Conservation (phyloP, 2,888 invertebrate genomes). For the Calameuta idolon region DNA sequence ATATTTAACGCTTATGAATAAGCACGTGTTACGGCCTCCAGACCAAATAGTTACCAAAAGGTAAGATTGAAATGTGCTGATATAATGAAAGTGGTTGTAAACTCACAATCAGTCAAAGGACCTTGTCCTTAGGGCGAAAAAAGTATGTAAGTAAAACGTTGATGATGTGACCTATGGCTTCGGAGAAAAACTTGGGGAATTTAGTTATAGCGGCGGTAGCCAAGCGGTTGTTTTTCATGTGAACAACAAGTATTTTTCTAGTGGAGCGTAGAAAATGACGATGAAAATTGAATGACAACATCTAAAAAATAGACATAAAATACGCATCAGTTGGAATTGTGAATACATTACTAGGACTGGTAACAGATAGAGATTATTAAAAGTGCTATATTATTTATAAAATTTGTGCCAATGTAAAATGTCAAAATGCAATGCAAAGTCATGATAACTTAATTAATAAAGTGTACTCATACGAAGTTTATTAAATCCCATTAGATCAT, state of each 20-base stretch:
- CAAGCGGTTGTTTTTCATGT: neutral
- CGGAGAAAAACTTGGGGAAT: neutral
- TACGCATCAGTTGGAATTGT: neutral
- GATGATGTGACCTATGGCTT: neutral
- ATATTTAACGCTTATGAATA: neutral
- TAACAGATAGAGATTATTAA: neutral
- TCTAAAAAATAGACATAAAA: too few relatives aligned
- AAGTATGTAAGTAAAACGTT: neutral
- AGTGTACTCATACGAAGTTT: neutral
- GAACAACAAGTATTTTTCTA: neutral
- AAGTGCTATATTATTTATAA: neutral
- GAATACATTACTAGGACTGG: neutral
- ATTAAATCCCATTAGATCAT: neutral
- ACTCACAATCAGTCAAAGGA: neutral
- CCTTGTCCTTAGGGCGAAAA: neutral
- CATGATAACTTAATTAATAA: neutral
- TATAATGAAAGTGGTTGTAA: neutral
- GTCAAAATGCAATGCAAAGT: neutral
- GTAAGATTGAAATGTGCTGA: neutral
- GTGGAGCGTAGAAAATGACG: neutral
- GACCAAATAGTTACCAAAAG: neutral
- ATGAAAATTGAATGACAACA: too few relatives aligned
- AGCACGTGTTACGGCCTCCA: neutral
- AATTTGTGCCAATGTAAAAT: neutral
- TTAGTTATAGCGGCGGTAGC: neutral